Base-by-base conservation (phyloP, 1,140 invertebrate species). In the Aphelinus certus region DNA sequence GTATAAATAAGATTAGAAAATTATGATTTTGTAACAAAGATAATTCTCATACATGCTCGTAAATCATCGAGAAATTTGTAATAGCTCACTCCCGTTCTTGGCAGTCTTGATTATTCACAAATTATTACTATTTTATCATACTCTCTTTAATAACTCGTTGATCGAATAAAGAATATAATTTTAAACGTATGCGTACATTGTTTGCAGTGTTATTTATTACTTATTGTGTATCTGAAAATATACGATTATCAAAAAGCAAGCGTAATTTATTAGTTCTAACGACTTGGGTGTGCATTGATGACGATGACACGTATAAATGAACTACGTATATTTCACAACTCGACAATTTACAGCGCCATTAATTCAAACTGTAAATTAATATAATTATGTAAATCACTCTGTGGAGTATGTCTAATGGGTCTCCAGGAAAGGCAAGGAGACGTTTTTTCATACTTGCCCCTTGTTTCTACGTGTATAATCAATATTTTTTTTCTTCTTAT, bases 321-420 rank as follows among this genome's bases (percentile, higher is more conserved):
- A 46, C 53, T 53, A 53, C 26, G 47, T n/a, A 26, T 47, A 60
- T 67, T 67, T 67, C 64, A 48, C 56, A 61, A 73, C 45, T 48
- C 56, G 43, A 42, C 56, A 67, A 73, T 67, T 67, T 73, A 73
- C 64, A 73, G 48, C 47, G 43, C 57, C 45, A 64, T 63, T 48
- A 75, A 64, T 69, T 43, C 73, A 63, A 69, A 43, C 48, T 48
- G 58, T 46, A 64, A 63, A 75, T 69, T 64, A 75, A 75, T 75
- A 63, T 63, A 75, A 75, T 75, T 69, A 75, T 69, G 57, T 43
- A 62, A 68, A 74, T 74, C 43, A 10, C 57, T 51, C 46, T 56
- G 57, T 67, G 67, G 61, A 73, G 43, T 61, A 51, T 6, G 10
- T 67, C 63, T 71, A 62, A 63, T 63, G 60, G 4, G 43, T 67